These are phyloP conservation scores for Maccullochella peelii DNA, from an alignment of 2,113 vertebrate species.

Conservation along the genomic window DNA sequence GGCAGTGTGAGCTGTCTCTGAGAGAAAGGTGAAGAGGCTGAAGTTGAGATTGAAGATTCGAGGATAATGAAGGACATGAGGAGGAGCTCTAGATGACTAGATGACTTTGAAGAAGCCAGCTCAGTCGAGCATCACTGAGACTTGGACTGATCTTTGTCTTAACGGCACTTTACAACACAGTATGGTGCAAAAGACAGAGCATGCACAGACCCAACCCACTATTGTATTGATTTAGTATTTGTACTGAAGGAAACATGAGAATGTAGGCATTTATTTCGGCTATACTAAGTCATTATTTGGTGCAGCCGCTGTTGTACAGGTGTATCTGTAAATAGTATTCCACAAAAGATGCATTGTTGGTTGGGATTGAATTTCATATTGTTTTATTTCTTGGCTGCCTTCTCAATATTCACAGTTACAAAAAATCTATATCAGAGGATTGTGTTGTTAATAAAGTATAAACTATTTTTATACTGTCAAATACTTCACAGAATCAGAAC, in stretches of 20 bases:
- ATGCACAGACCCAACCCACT: conserved; percentile 47
- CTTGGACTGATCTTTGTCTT: conserved; percentile 50
- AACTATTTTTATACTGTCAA: conserved; percentile 58
- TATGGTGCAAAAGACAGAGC: conserved; percentile 57
- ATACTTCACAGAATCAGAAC: conserved; percentile 30
- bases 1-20: conserved; percentile 34
- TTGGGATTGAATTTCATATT: conserved; percentile 38
- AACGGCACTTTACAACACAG: conserved; percentile 64
- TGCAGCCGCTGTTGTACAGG: conserved; percentile 66
- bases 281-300: conserved; percentile 25
- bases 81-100: conserved; percentile 35
- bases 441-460: conserved; percentile 35
- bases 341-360: conserved; percentile 41
- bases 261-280: conserved; percentile 47
- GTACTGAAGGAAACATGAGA: conserved; percentile 48
- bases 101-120: conserved; percentile 53
- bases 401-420: conserved; percentile 10
- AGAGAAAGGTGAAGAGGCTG: conserved; percentile 29
- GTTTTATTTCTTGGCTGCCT: conserved; percentile 26
- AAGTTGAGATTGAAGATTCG: conserved; percentile 28
- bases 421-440: conserved; percentile 30
- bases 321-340: conserved; percentile 76
- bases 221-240: conserved; percentile 40
- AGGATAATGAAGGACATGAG: conserved; percentile 33
- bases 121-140: conserved; percentile 57